Evolutionary conservation across 2,797 vertebrate species (phyloP).

Genomic region (Neosilurus mollespiculum): DNA sequence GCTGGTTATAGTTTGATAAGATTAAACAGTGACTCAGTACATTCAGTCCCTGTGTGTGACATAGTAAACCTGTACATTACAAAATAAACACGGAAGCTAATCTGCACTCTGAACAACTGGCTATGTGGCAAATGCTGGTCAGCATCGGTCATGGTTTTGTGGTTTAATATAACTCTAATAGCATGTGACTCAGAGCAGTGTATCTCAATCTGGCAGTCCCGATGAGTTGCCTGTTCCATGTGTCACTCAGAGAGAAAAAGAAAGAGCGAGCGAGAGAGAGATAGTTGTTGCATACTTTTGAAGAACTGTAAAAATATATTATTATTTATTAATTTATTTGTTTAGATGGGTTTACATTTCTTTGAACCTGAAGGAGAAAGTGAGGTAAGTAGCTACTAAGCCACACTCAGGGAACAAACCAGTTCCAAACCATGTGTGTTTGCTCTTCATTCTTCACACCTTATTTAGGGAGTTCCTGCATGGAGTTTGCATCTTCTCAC

Average conservation of each 20-base stretch:
- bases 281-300: background rate
- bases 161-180: slow-evolving; percentile 27
- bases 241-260: slow-evolving; percentile 4
- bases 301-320: background rate
- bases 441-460: too few species aligned
- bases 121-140: slow-evolving; percentile 18
- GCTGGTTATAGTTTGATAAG: background rate
- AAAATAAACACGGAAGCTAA: slow-evolving; percentile 6
- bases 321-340: too few species aligned
- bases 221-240: slow-evolving; percentile 18
- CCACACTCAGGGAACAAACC: too few species aligned
- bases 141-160: slow-evolving; percentile 27
- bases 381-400: too few species aligned
- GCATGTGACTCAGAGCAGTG: slow-evolving; percentile 35
- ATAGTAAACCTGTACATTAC: background rate
- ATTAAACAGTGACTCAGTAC: background rate
- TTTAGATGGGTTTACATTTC: too few species aligned
- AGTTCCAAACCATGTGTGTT: too few species aligned
- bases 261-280: background rate
- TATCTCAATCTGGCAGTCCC: slow-evolving; percentile 30
- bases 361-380: too few species aligned
- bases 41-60: background rate
- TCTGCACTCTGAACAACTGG: background rate
- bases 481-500: too few species aligned
- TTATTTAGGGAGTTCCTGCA: too few species aligned